Evolutionary conservation across 2,113 vertebrate genomes (phyloP).

Genomic region (Chunga burmeisteri): DNA sequence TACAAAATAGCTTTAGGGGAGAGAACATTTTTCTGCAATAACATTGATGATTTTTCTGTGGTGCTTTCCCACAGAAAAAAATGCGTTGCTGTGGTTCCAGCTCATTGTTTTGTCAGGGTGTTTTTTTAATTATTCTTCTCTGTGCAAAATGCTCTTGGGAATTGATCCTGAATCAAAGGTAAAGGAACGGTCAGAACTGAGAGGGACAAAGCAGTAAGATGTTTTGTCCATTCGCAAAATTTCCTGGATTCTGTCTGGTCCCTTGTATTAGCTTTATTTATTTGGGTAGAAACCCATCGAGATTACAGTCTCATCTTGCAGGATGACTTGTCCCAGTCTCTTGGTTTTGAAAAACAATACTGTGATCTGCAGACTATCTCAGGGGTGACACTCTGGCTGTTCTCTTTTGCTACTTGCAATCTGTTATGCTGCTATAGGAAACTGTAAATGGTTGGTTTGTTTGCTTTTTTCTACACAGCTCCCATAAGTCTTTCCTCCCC

Average conservation of each 20-base stretch:
- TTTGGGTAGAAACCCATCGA: background rate
- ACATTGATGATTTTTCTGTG: background rate
- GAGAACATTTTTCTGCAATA: background rate
- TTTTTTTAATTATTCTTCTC: background rate
- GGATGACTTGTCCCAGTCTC: background rate
- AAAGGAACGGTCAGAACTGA: background rate
- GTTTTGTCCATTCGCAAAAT: background rate
- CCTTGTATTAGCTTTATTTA: background rate
- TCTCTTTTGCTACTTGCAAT: background rate
- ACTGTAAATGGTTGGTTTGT: background rate
- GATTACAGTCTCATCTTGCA: background rate
- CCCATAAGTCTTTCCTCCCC: background rate
- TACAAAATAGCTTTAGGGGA: background rate
- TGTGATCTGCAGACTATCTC: background rate
- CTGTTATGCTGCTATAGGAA: background rate
- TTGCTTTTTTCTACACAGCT: background rate
- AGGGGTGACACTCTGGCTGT: background rate
- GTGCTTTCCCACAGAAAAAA: background rate
- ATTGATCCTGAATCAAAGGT: background rate
- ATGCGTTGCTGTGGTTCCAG: background rate
- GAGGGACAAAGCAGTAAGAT: background rate
- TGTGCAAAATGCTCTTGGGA: background rate
- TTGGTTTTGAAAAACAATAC: conserved; percentile 1
- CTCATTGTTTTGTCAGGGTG: background rate
- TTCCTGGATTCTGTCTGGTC: background rate